Percentiles rank a stretch among this genome's conserved stretches.
Conservation (phyloP, 2,113 vertebrate species). For the Cynopterus brachyotis region DNA sequence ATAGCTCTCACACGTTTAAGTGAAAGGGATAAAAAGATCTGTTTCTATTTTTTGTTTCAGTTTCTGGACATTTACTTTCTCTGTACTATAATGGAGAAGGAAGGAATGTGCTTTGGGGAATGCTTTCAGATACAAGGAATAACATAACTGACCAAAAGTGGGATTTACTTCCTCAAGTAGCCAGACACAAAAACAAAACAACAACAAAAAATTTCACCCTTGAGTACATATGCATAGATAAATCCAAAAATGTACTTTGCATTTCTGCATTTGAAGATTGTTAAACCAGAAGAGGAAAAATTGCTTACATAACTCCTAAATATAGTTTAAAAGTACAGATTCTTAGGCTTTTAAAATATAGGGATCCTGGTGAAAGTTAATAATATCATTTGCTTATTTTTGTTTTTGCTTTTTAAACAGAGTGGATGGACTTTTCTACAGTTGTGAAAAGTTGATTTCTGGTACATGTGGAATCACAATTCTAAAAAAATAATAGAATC, state of each 20-base stretch:
- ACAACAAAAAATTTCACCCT: not conserved
- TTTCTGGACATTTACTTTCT: not conserved
- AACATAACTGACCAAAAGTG: not conserved
- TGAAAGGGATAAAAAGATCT: not conserved
- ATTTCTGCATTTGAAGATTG: conserved; percentile 62
- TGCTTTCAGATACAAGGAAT: not conserved
- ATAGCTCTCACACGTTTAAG: not conserved
- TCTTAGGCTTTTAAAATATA: conserved; percentile 59
- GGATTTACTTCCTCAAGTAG: not conserved
- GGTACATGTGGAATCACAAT: not conserved
- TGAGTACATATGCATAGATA: conserved; percentile 31
- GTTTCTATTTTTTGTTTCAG: not conserved
- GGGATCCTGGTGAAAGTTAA: conserved; percentile 23
- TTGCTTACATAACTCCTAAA: conserved; percentile 67
- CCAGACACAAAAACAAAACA: not conserved
- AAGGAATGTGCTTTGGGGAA: not conserved
- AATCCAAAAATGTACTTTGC: conserved; percentile 63
- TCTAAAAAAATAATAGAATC: conserved; percentile 5
- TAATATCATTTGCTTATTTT: conserved; percentile 17
- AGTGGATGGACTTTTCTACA: not conserved
- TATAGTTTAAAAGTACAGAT: conserved; percentile 65
- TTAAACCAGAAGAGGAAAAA: conserved; percentile 60
- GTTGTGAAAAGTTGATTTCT: conserved; percentile 39
- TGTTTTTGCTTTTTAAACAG: conserved; percentile 21
- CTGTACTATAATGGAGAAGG: not conserved